Evolutionary conservation across 2,797 vertebrate species (phyloP), one percentile per base, ranked within the genome.

Genomic region (Craterocephalus amniculus): DNA sequence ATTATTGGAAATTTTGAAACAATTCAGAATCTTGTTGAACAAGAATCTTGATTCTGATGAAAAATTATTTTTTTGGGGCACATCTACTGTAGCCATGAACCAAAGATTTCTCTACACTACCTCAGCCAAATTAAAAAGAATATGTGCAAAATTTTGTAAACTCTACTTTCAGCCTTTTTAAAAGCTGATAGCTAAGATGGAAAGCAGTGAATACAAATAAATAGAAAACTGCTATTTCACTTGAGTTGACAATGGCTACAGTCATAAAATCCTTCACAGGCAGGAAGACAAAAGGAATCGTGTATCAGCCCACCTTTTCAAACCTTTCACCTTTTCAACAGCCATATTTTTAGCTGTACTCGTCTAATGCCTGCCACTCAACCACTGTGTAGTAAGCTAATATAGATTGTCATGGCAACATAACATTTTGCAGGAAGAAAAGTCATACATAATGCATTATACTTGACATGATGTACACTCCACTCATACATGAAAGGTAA

Each of bases 391-490:
- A 20, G 22, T 18, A 12, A 31, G 31, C 18, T 34, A 57, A 57
- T 57, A n/a, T 20, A n/a, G 31, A 22, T 34, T 58, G 56, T 58
- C 32, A 58, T 36, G n/a, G 56, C 12, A 58, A 58, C 56, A 36
- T 36, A 58, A 35, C n/a, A 22, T 35, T 8, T 35, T 58, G 32
- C 18, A 56, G 18, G 29, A 32, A 32, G 31, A n/a, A 57, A 57
- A 34, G 55, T 22, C 32, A 13, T 2, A 13, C 20, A 16, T 22
- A 31, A 22, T 58, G 6, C 31, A 58, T 58, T 22, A 31, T n/a
- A 35, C 32, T 32, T n/a, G 10, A 58, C 29, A 34, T 22, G 56
- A 58, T 36, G 34, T 36, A 36, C 18, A 22, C n/a, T 18, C n/a
- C 20, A 36, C 32, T 58, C 11, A 6, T 13, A 58, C 56, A n/a